A percentile compares a stretch with the other conserved stretches of the same genome.
These are phyloP conservation scores for Physocephala rufipes DNA, from an alignment of 2,888 invertebrate genomes.

Conservation along the genomic window DNA sequence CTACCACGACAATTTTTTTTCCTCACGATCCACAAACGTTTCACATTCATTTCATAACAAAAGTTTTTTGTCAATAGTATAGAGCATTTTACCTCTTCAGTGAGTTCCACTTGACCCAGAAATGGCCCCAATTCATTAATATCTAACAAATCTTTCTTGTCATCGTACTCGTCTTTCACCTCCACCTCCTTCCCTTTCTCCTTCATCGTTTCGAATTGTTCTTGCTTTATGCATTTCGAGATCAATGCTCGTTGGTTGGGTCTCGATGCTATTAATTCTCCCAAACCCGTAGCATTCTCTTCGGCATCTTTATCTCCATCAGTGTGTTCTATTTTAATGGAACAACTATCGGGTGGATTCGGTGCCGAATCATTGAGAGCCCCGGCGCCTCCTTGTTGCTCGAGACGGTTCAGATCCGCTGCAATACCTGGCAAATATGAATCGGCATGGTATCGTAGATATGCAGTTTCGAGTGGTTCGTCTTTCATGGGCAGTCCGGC, in stretches of 20 bases:
- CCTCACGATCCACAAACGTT: no score
- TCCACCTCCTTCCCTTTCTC: slow-evolving; percentile 12
- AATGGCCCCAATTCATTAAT: slow-evolving; percentile 50
- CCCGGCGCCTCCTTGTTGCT: slow-evolving; percentile 41
- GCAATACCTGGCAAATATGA: slow-evolving; percentile 52
- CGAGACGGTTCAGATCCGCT: slow-evolving; percentile 32
- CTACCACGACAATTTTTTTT: no score
- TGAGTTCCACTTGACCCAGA: slow-evolving; percentile 53
- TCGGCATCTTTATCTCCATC: slow-evolving; percentile 45
- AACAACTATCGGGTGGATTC: slow-evolving; percentile 52
- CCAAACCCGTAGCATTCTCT: slow-evolving; percentile 36
- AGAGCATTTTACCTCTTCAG: slow-evolving; percentile 54
- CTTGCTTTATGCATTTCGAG: slow-evolving; percentile 43
- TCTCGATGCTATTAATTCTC: slow-evolving; percentile 39
- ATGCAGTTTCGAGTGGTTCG: slow-evolving; percentile 62
- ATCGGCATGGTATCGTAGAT: slow-evolving; percentile 54
- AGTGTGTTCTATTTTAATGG: slow-evolving; percentile 50
- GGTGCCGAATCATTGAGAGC: slow-evolving; percentile 59
- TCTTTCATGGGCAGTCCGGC: slow-evolving; percentile 62
- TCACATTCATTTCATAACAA: no score
- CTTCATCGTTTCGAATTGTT: slow-evolving; percentile 42
- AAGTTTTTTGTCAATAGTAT: no score
- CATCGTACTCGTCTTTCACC: slow-evolving; percentile 27
- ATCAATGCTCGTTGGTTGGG: slow-evolving; percentile 23
- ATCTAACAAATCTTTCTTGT: slow-evolving; percentile 29